phyloP scores from a whole-genome alignment of 2,888 invertebrate genomes.

The Diaprepes abbreviatus region DNA sequence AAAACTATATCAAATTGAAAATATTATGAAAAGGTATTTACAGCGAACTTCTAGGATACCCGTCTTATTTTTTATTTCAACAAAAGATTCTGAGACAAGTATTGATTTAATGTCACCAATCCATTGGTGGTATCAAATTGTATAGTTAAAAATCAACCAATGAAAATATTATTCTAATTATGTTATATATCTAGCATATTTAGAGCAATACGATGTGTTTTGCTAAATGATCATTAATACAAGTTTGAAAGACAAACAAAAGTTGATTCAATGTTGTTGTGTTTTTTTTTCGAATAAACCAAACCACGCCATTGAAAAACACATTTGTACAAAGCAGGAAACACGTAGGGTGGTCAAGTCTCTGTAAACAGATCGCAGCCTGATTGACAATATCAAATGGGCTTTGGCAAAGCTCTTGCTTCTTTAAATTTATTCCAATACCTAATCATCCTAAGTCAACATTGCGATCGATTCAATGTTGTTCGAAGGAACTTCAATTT shows the following conservation, averaged over 20 bases:
- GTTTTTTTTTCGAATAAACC: background rate
- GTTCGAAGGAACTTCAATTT: conserved; percentile 42
- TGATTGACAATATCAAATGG: conserved; percentile 62
- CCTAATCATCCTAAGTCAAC: conserved; percentile 64
- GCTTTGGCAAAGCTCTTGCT: conserved; percentile 50
- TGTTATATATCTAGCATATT: too few relatives aligned
- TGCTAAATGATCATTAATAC: too few relatives aligned
- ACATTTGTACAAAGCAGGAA: conserved; percentile 13
- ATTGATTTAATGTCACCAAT: too few relatives aligned
- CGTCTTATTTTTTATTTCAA: too few relatives aligned
- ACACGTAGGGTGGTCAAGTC: conserved; percentile 59
- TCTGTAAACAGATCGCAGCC: conserved; percentile 63
- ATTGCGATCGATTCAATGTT: conserved; percentile 48
- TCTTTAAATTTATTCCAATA: conserved; percentile 61
- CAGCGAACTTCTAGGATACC: too few relatives aligned
- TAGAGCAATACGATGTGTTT: too few relatives aligned
- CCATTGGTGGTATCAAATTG: too few relatives aligned
- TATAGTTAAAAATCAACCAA: too few relatives aligned
- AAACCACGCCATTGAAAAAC: background rate
- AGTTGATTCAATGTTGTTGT: background rate
- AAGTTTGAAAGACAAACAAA: background rate
- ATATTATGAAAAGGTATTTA: too few relatives aligned
- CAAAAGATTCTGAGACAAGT: too few relatives aligned
- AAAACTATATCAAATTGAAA: too few relatives aligned
- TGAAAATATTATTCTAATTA: too few relatives aligned